Evolutionary conservation across 2,888 invertebrate genomes (phyloP).

Genomic region (Lepidocyrtinus sp.): DNA sequence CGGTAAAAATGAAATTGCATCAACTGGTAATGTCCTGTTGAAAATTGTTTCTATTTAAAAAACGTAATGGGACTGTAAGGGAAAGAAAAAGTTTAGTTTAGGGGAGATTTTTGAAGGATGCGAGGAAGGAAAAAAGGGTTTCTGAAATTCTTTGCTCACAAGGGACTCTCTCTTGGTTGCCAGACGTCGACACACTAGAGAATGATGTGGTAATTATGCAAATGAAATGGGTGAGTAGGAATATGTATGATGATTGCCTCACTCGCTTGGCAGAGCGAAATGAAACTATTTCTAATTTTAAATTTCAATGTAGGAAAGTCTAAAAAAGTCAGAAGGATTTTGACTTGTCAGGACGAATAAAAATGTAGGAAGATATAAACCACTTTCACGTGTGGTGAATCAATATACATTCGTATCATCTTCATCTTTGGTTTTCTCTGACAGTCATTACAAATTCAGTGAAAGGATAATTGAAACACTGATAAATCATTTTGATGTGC

Average conservation of each 20-base stretch:
- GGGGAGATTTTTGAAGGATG: too few species aligned
- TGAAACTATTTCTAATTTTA: neutral
- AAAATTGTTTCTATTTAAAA: neutral
- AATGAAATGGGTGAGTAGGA: slow-evolving; percentile 34
- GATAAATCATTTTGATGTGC: too few species aligned
- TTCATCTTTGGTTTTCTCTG: neutral
- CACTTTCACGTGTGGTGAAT: neutral
- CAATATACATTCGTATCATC: too few species aligned
- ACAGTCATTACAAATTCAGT: neutral
- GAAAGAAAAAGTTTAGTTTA: neutral
- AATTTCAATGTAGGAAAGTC: neutral
- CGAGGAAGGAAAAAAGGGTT: neutral
- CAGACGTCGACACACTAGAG: slow-evolving; percentile 1
- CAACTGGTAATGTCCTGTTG: neutral
- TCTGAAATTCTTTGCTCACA: neutral
- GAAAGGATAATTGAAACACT: too few species aligned
- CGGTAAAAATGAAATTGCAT: slow-evolving; percentile 7
- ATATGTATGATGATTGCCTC: slow-evolving; percentile 4
- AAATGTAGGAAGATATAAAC: neutral
- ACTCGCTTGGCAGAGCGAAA: neutral
- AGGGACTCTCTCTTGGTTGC: neutral
- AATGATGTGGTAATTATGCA: slow-evolving; percentile 43
- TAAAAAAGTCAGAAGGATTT: too few species aligned
- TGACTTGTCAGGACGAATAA: too few species aligned
- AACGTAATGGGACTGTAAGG: too few species aligned